Evolutionary conservation across 1,140 invertebrate species (phyloP), one percentile per base, ranked within the genome.

Genomic region (Drosophila guanche): DNA sequence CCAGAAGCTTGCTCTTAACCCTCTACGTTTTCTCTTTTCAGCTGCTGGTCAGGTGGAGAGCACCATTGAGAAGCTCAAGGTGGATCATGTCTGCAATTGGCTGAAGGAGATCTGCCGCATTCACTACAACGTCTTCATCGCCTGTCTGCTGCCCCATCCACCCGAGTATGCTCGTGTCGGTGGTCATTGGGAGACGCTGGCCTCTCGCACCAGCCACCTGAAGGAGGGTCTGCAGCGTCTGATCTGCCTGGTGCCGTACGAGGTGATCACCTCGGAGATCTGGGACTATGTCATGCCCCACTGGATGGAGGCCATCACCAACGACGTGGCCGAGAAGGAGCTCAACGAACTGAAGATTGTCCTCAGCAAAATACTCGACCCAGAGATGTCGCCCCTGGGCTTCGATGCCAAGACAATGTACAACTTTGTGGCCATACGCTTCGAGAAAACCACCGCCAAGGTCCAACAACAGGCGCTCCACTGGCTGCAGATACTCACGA

Each of bases 261-360:
- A 99, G 83, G 96, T 99, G 12, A 98, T 99, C 61, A 98, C 97
- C 1, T 94, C 97, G 55, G 96, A 99, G 85, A 97, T 99, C 51
- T 99, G 98, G 98, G 97, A 99, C 90, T 96, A 97, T 90, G 97
- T 99, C 8, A 99, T 99, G 97, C 98, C 98, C 0, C 95, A 98
- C 89, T 99, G 98, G 98, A 96, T 99, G 95, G 98, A 99, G 93
- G 97, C 98, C 0, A 97, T 99, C 72, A 96, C 97, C 27, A 97
- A 97, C 77, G 97, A 99, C 91, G 96, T 99, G 4, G 96, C 97
- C 1, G 96, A 98, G 91, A 96, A 98, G 88, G 98, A 99, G 86
- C 92, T 99, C 16, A 92, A 94, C 58, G 98, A 99, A 89, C 92
- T 99, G 5, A 98, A 98, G 92, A 96, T 98, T 46, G 95, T 98